Evolutionary conservation across 2,797 vertebrate species (phyloP), one percentile per base, ranked within the genome.

Genomic region (Spinibarbus caldwelli): DNA sequence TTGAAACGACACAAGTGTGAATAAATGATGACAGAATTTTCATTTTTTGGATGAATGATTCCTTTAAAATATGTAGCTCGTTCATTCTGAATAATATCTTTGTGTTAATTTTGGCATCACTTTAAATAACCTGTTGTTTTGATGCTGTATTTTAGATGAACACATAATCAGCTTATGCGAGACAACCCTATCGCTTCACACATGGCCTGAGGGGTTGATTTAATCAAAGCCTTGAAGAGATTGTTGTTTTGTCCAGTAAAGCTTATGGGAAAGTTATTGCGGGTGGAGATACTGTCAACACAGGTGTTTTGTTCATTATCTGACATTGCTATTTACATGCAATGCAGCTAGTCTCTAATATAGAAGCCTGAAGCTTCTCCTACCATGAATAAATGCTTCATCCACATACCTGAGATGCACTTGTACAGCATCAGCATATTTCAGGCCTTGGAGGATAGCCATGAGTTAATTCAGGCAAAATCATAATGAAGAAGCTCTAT

Each of bases 311-410:
- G 82, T 77, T 84, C 45, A 67, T 77, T 41, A 67, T 15, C 31
- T 77, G n/a, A 77, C 62, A 64, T 9, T 23, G 43, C 76, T 83
- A 84, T 84, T 84, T 70, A 78, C 73, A 78, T 77, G n/a, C 82
- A 41, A 4, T 83, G 41, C 19, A 14, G 62, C 59, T 23, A 77
- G 72, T 29, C 9, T 52, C 43, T 75, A 23, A 26, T 76, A 66
- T 52, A 66, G 54, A 49, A 77, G 45, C 26, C 47, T 78, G 12
- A 34, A 70, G 64, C 45, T 57, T 84, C 73, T 84, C 64, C 34
- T 29, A 70, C n/a, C 23, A 76, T 78, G 62, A 84, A 78, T 78
- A 78, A 78, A 84, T 70, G 36, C 45, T 84, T 77, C 59, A 38
- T 52, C 59, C 75, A 78, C 26, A 70, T 70, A 75, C 62, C 49